Base-by-base conservation (phyloP, 2,888 invertebrate species). In the Ophioninae sp. region DNA sequence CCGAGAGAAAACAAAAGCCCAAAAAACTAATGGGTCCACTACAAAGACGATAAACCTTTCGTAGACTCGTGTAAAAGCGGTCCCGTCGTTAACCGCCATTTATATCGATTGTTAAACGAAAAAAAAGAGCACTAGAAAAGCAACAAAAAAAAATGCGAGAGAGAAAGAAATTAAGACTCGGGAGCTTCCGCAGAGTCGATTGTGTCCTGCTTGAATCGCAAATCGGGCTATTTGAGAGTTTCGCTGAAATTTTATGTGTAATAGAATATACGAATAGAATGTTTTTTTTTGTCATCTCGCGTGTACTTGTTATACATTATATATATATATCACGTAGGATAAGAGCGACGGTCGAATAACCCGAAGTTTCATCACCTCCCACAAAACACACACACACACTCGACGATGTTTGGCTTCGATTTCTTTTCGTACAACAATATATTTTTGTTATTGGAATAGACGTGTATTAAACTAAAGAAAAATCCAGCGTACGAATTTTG, bases 401-500 rank as follows among this genome's bases (percentile, higher is more conserved):
- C 86, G 86, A 86, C 85, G 86, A 89, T 84, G 85, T 86, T 87
- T 88, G 87, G 88, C 88, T 88, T 89, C 78, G 86, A 88, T 88
- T 90, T 89, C 86, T 86, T 89, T 90, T 89, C 87, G 87, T 88
- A 89, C 88, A 82, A 90, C 88, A 87, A 89, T 89, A 89, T 90
- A 90, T 90, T 90, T 90, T 90, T 90, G 89, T 90, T 89, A 90
- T 89, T 88, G 88, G 87, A 89, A 86, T 89, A 88, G 88, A 88
- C 77, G 85, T 89, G 86, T 89, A 89, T 89, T 89, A 89, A 87
- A 81, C 86, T 85, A 85, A 79, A 84, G 81, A 75, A 74, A 73
- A 82, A 59, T 50, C 21, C 75, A 67, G 65, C 65, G 57, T 57
- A 59, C 37, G 56, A 62, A 65, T 17, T 69, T 37, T 10, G 30